Conservation (phyloP, 2,797 vertebrate species). For the Heterohyrax brucei region DNA sequence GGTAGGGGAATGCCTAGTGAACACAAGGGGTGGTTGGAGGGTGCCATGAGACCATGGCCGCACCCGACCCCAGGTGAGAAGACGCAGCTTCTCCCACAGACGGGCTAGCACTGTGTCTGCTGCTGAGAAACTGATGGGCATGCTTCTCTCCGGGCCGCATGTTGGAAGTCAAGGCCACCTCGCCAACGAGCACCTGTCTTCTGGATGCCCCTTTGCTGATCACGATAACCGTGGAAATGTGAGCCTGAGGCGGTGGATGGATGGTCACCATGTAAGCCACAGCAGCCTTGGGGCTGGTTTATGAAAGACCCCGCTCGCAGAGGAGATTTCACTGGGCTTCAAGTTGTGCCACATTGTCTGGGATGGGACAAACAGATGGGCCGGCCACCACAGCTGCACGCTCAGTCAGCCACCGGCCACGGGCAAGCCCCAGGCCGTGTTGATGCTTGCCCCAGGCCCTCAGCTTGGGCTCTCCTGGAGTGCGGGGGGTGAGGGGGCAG, state of each 20-base stretch:
- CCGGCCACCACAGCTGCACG: accelerated
- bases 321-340: no score
- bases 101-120: background rate
- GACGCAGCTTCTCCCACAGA: background rate
- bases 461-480: background rate
- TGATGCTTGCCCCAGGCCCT: background rate
- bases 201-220: slow-evolving; percentile 73
- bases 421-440: background rate
- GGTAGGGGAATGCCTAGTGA: background rate
- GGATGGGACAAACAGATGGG: background rate
- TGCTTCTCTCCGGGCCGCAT: slow-evolving; percentile 26
- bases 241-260: slow-evolving; percentile 71
- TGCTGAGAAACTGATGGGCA: slow-evolving; percentile 16
- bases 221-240: slow-evolving; percentile 59
- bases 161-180: slow-evolving; percentile 66
- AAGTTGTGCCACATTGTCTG: no score
- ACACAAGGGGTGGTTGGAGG: background rate
- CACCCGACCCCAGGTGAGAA: background rate
- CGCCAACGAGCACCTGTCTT: slow-evolving; percentile 63
- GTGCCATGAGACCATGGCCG: background rate
- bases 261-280: slow-evolving; percentile 19
- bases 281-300: background rate
- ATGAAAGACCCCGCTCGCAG: background rate
- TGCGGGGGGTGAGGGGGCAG: no score
- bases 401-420: accelerated